A percentile compares a stretch with the other conserved stretches of the same genome.
phyloP scores from a whole-genome alignment of 2,113 vertebrate genomes.

The Nymphicus hollandicus region DNA sequence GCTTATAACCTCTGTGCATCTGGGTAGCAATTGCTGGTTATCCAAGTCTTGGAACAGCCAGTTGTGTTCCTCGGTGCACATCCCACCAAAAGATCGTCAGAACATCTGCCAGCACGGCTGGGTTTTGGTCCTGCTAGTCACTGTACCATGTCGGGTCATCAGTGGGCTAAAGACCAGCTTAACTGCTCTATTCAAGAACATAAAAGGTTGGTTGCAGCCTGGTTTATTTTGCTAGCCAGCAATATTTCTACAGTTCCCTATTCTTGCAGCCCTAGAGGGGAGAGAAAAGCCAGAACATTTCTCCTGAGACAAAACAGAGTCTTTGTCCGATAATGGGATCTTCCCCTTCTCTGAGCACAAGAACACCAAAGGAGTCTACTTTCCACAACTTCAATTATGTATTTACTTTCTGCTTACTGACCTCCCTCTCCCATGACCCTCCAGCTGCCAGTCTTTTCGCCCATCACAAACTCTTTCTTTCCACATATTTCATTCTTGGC shows the following conservation, averaged over 20 bases:
- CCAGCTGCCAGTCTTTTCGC: background rate
- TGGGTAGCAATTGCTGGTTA: background rate
- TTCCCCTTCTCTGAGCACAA: background rate
- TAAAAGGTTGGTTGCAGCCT: background rate
- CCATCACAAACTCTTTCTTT: background rate
- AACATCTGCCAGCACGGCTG: background rate
- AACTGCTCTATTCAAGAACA: background rate
- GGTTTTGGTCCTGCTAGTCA: background rate
- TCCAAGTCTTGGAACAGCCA: background rate
- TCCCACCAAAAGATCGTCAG: background rate
- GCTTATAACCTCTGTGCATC: background rate
- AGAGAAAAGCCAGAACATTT: background rate
- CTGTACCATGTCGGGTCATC: background rate
- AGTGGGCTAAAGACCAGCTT: background rate
- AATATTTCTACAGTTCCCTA: background rate
- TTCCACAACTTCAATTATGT: background rate
- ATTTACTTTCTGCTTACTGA: background rate
- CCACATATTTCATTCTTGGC: background rate
- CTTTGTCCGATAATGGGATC: rapidly evolving
- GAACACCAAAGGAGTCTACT: background rate
- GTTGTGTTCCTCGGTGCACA: background rate
- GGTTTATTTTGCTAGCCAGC: background rate
- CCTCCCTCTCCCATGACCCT: background rate
- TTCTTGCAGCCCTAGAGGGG: background rate
- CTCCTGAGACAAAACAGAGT: background rate